These are phyloP conservation scores for Capricornis sumatraensis DNA, from an alignment of 2,113 vertebrate species.

Conservation along the genomic window DNA sequence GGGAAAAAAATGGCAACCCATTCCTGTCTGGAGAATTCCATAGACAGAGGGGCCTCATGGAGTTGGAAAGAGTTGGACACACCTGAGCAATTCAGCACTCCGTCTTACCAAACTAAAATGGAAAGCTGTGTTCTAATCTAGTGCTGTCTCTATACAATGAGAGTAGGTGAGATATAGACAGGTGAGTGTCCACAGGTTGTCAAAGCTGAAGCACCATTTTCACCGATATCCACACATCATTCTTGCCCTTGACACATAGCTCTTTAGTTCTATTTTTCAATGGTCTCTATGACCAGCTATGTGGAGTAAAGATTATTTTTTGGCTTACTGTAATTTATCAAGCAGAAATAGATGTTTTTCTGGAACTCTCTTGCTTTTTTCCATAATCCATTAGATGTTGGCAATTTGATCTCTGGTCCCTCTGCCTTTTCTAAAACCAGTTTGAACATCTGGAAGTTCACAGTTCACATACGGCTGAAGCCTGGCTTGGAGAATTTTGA, in stretches of 20 bases:
- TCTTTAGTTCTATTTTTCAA: neutral
- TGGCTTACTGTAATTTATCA: neutral
- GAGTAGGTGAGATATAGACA: rapidly evolving
- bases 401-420: too few species aligned
- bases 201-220: neutral
- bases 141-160: neutral
- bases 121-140: neutral
- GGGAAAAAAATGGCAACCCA: neutral
- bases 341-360: too few species aligned
- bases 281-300: neutral
- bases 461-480: too few species aligned
- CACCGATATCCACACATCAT: neutral
- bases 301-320: neutral
- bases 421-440: too few species aligned
- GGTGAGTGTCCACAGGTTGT: neutral
- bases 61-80: neutral
- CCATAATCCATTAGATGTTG: too few species aligned
- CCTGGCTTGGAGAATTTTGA: too few species aligned
- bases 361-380: too few species aligned
- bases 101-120: neutral
- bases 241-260: neutral
- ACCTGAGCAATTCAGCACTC: neutral
- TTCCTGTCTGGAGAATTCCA: neutral
- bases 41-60: neutral
- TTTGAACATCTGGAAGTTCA: too few species aligned